These are phyloP conservation scores for Lordiphosa stackelbergi DNA, from an alignment of 1,140 invertebrate species.

Conservation along the genomic window DNA sequence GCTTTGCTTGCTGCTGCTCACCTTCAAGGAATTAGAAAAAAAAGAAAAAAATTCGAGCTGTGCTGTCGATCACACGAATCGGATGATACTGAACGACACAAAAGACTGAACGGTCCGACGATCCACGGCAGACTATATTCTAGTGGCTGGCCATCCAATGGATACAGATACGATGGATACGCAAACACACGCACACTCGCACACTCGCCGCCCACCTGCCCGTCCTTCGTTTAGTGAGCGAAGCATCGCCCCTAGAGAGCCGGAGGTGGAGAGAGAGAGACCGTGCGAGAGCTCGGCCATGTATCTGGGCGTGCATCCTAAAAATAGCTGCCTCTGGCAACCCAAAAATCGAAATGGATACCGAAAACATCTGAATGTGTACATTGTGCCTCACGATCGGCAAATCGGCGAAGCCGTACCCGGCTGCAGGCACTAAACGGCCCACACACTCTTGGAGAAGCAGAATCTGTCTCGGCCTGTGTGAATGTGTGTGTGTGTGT, in stretches of 20 bases:
- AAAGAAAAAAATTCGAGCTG: constrained; percentile 74
- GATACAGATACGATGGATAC: constrained; percentile 63
- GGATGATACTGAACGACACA: constrained; percentile 74
- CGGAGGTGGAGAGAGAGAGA: constrained; percentile 13
- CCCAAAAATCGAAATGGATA: constrained; percentile 72
- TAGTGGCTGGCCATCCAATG: constrained; percentile 40
- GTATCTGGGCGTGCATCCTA: constrained; percentile 64
- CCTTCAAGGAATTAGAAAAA: constrained; percentile 77
- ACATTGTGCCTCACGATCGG: constrained; percentile 9
- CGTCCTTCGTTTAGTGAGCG: constrained; percentile 45
- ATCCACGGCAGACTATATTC: constrained; percentile 78
- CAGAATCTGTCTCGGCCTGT: background rate
- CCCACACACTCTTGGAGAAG: constrained; percentile 34
- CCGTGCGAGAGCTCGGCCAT: constrained; percentile 27
- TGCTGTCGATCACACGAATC: constrained; percentile 75
- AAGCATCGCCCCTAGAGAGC: background rate
- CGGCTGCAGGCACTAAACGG: constrained; percentile 23
- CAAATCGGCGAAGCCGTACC: constrained; percentile 14
- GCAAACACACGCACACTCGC: constrained; percentile 13
- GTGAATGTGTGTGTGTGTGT: constrained; percentile 2
- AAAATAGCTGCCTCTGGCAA: constrained; percentile 56
- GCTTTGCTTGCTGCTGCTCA: constrained; percentile 43
- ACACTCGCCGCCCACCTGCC: constrained; percentile 55
- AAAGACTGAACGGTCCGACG: constrained; percentile 78
- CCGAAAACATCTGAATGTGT: constrained; percentile 40